Conservation (phyloP, 2,797 vertebrate species). For the Arrhamphus sclerolepis region DNA sequence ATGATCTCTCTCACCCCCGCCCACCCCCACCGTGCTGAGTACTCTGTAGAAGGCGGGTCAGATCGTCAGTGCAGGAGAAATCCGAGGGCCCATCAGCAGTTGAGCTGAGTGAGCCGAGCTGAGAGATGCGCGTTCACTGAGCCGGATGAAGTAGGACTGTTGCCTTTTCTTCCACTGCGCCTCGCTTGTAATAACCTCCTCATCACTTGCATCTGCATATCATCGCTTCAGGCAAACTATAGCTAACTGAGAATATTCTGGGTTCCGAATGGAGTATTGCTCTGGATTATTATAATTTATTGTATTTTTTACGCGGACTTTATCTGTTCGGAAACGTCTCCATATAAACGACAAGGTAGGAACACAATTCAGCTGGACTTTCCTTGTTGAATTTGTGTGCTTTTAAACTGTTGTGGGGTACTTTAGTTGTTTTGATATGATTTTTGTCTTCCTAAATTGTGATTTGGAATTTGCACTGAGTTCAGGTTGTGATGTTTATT, state of each 20-base stretch:
- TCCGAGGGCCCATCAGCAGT: constrained; percentile 81
- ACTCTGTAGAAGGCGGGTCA: constrained; percentile 83
- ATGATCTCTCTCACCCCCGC: background rate
- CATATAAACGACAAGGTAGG: constrained; percentile 63
- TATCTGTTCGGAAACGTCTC: constrained; percentile 36
- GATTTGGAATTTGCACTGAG: constrained; percentile 19
- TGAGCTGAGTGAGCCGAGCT: constrained; percentile 82
- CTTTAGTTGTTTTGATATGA: constrained; percentile 23
- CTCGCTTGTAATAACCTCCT: constrained; percentile 58
- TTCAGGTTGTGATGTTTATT: constrained; percentile 36
- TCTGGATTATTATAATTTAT: constrained; percentile 63
- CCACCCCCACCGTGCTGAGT: constrained; percentile 14
- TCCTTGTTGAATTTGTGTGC: background rate
- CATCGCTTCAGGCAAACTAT: constrained; percentile 15
- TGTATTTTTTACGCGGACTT: constrained; percentile 12
- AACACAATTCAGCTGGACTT: constrained; percentile 26
- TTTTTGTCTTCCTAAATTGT: background rate
- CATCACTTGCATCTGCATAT: constrained; percentile 54
- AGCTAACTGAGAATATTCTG: constrained; percentile 5
- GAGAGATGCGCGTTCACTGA: constrained; percentile 74
- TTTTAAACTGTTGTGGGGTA: background rate
- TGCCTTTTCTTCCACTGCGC: constrained; percentile 56
- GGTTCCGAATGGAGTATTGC: constrained; percentile 36
- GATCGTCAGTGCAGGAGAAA: constrained; percentile 80
- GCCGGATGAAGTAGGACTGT: constrained; percentile 54